Evolutionary conservation across 2,113 vertebrate species (phyloP).

Genomic region (Candoia aspera): DNA sequence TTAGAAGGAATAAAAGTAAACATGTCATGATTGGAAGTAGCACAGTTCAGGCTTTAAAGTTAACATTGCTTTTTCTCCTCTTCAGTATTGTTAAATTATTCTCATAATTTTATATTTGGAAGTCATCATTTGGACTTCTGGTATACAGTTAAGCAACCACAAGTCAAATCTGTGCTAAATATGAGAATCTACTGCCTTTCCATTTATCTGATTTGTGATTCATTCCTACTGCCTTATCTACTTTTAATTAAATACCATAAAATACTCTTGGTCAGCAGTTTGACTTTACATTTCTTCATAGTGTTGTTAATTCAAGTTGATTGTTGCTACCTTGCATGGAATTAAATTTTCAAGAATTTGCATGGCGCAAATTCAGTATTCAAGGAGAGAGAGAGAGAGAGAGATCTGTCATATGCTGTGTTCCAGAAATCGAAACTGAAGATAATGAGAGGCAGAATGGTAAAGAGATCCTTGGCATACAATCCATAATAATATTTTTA

Average conservation of each 20-base stretch:
- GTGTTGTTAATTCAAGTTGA: constrained; percentile 75
- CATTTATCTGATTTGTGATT: constrained; percentile 97
- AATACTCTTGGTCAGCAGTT: constrained; percentile 94
- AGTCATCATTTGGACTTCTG: constrained; percentile 82
- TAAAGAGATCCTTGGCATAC: not conserved
- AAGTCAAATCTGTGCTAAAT: constrained; percentile 99
- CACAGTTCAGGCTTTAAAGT: constrained; percentile 58
- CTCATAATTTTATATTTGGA: constrained; percentile 76
- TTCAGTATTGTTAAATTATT: constrained; percentile 76
- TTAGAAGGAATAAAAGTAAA: constrained; percentile 58
- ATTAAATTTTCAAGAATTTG: constrained; percentile 66
- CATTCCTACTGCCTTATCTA: constrained; percentile 94
- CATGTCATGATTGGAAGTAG: constrained; percentile 66
- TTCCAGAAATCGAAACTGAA: fast-evolving
- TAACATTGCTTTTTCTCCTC: constrained; percentile 73
- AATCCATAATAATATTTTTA: not conserved
- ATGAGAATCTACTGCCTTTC: constrained; percentile 95
- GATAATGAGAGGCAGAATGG: too few species aligned
- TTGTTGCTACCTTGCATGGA: constrained; percentile 71
- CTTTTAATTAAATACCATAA: constrained; percentile 99
- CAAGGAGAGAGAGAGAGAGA: constrained; percentile 19
- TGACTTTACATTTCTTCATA: constrained; percentile 93
- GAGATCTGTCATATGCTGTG: not conserved
- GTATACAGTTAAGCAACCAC: constrained; percentile 90
- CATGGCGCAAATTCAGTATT: constrained; percentile 59